These are phyloP conservation scores for Poeciliopsis presidionis DNA, from an alignment of 2,797 vertebrate species.

Conservation along the genomic window DNA sequence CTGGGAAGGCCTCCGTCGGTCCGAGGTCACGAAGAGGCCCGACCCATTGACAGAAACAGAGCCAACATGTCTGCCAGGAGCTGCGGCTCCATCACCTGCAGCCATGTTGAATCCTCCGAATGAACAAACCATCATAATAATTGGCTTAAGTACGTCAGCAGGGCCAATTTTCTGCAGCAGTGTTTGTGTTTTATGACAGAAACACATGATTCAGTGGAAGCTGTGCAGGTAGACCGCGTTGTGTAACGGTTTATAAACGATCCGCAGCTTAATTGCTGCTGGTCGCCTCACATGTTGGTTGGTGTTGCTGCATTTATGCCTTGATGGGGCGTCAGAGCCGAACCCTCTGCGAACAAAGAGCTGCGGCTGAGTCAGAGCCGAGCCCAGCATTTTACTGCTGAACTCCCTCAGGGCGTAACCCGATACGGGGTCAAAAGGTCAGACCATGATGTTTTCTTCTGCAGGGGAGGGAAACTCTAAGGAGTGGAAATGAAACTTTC, in stretches of 20 bases:
- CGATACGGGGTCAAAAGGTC: background rate
- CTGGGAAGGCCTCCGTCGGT: background rate
- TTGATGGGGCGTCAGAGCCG: background rate
- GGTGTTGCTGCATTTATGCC: background rate
- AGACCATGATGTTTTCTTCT: background rate
- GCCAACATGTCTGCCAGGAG: background rate
- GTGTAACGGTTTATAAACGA: too few species aligned
- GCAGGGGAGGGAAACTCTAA: background rate
- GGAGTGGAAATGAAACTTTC: background rate
- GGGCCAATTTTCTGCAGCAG: background rate
- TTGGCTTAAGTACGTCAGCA: background rate
- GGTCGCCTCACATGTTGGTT: background rate
- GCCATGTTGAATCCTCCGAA: background rate
- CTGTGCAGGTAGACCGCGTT: background rate
- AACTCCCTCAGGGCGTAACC: background rate
- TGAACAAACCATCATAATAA: background rate
- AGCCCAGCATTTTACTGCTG: conserved; percentile 25
- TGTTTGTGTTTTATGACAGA: background rate
- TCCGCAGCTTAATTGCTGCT: background rate
- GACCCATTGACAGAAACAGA: background rate
- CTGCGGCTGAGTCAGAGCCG: conserved; percentile 51
- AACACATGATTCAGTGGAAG: background rate
- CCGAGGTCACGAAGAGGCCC: background rate
- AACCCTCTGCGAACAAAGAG: conserved; percentile 36
- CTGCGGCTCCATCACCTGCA: background rate